Conservation (phyloP, 1,140 invertebrate genomes). For the Acromyrmex echinatior region DNA sequence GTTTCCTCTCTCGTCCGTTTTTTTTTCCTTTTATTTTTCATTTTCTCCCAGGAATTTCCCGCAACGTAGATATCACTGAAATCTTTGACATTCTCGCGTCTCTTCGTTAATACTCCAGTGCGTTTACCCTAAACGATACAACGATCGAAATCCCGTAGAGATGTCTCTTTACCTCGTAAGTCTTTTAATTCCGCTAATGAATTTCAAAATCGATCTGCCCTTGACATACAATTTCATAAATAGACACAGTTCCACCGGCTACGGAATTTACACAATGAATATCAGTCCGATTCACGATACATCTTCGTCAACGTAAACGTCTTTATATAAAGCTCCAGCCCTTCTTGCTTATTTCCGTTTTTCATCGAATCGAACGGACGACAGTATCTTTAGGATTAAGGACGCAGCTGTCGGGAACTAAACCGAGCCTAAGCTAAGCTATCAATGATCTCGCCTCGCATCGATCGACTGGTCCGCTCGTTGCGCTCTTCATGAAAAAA, state of each 20-base stretch:
- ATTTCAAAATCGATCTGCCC: not conserved
- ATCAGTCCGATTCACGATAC: not conserved
- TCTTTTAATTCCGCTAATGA: not conserved
- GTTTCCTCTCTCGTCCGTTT: not conserved
- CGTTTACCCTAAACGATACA: slow-evolving; percentile 12
- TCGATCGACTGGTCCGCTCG: slow-evolving; percentile 22
- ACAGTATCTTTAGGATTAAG: slow-evolving; percentile 30
- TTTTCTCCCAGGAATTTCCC: not conserved
- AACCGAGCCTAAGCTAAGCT: slow-evolving; percentile 27
- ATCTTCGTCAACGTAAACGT: not conserved
- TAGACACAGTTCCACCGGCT: not conserved
- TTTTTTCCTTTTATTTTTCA: slow-evolving; percentile 16
- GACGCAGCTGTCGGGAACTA: slow-evolving; percentile 38
- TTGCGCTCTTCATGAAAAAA: slow-evolving; percentile 58
- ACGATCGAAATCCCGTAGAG: not conserved
- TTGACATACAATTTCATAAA: not conserved
- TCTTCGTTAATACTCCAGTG: slow-evolving; percentile 29
- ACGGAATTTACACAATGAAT: not conserved
- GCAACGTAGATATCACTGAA: slow-evolving; percentile 24
- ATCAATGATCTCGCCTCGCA: slow-evolving; percentile 27
- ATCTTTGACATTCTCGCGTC: slow-evolving; percentile 39
- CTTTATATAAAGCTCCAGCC: not conserved
- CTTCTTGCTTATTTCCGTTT: not conserved
- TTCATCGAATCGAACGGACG: not conserved
- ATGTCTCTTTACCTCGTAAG: not conserved